Percentiles rank a stretch among this genome's conserved stretches.
phyloP scores from a whole-genome alignment of 2,797 vertebrate genomes.

The Typhlichthys subterraneus region DNA sequence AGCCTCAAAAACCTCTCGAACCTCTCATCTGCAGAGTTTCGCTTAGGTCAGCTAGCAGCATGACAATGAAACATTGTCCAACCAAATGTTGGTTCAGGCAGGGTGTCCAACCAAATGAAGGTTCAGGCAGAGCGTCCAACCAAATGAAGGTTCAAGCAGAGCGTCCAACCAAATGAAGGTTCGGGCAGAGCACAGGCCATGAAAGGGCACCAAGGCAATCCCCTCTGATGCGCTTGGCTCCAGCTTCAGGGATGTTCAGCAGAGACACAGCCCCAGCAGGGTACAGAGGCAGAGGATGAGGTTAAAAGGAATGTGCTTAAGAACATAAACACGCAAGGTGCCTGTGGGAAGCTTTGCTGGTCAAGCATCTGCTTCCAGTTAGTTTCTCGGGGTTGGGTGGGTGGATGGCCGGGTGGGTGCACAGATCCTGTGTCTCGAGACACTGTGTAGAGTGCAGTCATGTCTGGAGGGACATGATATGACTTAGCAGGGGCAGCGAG shows the following conservation, averaged over 20 bases:
- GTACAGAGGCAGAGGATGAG: slow-evolving; percentile 59
- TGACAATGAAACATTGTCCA: slow-evolving; percentile 55
- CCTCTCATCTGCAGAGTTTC: slow-evolving; percentile 32
- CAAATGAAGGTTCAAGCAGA: no score
- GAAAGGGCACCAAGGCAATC: slow-evolving; percentile 27
- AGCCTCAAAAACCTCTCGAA: slow-evolving; percentile 24
- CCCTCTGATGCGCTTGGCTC: slow-evolving; percentile 14
- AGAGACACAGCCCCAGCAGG: slow-evolving; percentile 50
- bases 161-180: neutral
- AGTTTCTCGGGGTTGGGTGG: slow-evolving; percentile 21
- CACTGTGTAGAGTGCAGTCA: slow-evolving; percentile 30
- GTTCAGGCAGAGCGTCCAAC: slow-evolving; percentile 12
- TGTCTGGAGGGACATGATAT: slow-evolving; percentile 22
- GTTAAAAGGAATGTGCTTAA: slow-evolving; percentile 66
- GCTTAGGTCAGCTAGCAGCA: slow-evolving; percentile 31
- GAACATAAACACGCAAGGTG: slow-evolving; percentile 60
- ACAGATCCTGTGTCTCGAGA: slow-evolving; percentile 13
- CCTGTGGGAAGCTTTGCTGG: slow-evolving; percentile 50
- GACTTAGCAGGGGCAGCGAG: slow-evolving; percentile 33
- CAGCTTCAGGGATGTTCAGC: slow-evolving; percentile 61
- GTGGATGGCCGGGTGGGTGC: slow-evolving; percentile 15
- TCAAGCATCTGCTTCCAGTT: slow-evolving; percentile 69
- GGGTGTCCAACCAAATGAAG: slow-evolving; percentile 13
- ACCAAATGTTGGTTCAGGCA: slow-evolving; percentile 35
- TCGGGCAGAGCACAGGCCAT: slow-evolving; percentile 35